Evolutionary conservation across 1,140 invertebrate genomes (phyloP).

Genomic region (Ceratosolen solmsi): DNA sequence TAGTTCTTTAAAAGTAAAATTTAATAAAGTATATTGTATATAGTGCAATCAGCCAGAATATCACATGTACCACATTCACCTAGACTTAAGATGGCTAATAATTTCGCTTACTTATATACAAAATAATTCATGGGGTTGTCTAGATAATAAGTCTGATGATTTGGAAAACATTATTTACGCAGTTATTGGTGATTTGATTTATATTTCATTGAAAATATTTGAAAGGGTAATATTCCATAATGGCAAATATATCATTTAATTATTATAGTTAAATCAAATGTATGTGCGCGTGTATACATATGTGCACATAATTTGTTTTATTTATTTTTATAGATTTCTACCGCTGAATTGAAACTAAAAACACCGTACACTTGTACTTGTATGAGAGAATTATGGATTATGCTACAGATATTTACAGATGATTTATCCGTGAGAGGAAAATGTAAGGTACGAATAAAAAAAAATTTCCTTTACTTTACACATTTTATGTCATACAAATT

Average conservation of each 20-base stretch:
- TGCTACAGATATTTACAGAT: slow-evolving; percentile 67
- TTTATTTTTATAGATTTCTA: slow-evolving; percentile 59
- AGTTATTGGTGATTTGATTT: slow-evolving; percentile 65
- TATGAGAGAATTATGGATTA: slow-evolving; percentile 70
- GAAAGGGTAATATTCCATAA: slow-evolving; percentile 57
- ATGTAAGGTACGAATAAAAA: slow-evolving; percentile 59
- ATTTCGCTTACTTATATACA: slow-evolving; percentile 62
- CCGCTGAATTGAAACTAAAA: slow-evolving; percentile 61
- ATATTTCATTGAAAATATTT: slow-evolving; percentile 65
- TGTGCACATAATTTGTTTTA: too few relatives aligned
- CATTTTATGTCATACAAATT: not conserved
- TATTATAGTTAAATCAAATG: too few relatives aligned
- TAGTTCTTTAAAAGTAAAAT: slow-evolving; percentile 9
- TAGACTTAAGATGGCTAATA: slow-evolving; percentile 71
- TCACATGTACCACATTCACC: slow-evolving; percentile 71
- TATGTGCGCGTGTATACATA: too few relatives aligned
- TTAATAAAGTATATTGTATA: slow-evolving; percentile 29
- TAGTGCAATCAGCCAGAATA: slow-evolving; percentile 69
- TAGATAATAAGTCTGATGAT: slow-evolving; percentile 55
- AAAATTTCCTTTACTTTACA: not conserved
- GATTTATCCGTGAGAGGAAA: slow-evolving; percentile 55
- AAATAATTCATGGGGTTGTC: slow-evolving; percentile 54
- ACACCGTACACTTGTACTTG: slow-evolving; percentile 71
- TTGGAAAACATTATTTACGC: slow-evolving; percentile 58
- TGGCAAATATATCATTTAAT: too few relatives aligned